Percentiles rank a stretch among this genome's conserved stretches.
Evolutionary conservation across 2,797 vertebrate species (phyloP).

Genomic region (Chrysocyon brachyurus): DNA sequence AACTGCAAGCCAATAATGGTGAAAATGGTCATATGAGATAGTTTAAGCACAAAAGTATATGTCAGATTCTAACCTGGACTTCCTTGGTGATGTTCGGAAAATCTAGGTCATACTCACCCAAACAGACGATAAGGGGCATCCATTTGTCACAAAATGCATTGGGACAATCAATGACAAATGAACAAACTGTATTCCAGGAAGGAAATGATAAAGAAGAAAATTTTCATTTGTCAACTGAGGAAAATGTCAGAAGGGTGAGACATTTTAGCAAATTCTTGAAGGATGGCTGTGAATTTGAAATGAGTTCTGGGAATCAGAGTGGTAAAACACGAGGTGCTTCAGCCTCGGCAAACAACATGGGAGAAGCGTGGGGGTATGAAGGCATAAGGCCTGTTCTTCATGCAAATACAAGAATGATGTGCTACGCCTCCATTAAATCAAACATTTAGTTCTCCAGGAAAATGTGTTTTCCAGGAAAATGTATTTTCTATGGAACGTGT

Average conservation of each 20-base stretch:
- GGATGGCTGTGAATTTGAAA: neutral
- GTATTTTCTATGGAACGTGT: neutral
- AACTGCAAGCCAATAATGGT: neutral
- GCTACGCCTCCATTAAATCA: neutral
- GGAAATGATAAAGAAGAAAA: neutral
- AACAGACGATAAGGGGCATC: neutral
- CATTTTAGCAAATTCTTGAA: neutral
- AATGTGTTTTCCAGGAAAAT: neutral
- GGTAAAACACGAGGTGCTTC: neutral
- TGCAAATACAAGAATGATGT: neutral
- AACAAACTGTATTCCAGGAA: neutral
- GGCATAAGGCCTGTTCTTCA: neutral
- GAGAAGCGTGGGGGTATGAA: neutral
- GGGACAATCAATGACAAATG: neutral
- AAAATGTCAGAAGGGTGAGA: neutral
- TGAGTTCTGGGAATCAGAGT: neutral
- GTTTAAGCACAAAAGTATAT: neutral
- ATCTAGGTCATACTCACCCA: neutral
- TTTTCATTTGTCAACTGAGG: neutral
- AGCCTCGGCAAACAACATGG: accelerated
- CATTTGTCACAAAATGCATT: neutral
- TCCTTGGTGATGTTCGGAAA: neutral
- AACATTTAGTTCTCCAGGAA: neutral
- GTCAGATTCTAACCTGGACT: neutral
- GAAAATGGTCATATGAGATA: neutral